These are phyloP conservation scores for Melieria picta DNA, from an alignment of 2,888 invertebrate genomes.

Conservation along the genomic window DNA sequence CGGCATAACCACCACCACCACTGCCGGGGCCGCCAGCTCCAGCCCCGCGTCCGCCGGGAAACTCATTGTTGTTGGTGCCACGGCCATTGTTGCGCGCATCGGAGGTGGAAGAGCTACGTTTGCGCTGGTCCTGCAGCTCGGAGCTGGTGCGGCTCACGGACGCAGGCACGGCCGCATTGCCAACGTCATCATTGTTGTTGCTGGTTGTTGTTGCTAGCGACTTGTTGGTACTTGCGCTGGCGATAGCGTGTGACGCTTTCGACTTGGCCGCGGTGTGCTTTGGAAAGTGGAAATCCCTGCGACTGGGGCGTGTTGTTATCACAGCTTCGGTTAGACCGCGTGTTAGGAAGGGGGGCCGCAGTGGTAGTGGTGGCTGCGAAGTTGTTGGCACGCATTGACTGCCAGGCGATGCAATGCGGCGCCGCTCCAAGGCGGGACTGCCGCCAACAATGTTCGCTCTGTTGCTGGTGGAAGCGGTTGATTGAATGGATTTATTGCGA, in stretches of 20 bases:
- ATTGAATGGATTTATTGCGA: slow-evolving; percentile 11
- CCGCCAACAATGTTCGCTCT: slow-evolving; percentile 30
- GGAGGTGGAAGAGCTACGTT: slow-evolving; percentile 65
- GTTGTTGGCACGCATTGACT: slow-evolving; percentile 25
- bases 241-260: slow-evolving; percentile 36
- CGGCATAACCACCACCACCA: slow-evolving; percentile 43
- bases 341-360: slow-evolving; percentile 53
- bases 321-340: slow-evolving; percentile 64
- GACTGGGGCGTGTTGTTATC: slow-evolving; percentile 63
- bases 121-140: slow-evolving; percentile 61
- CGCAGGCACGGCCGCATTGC: slow-evolving; percentile 12
- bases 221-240: slow-evolving; percentile 13
- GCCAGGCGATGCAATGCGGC: slow-evolving; percentile 37
- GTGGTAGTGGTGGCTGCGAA: slow-evolving; percentile 40
- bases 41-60: slow-evolving; percentile 46
- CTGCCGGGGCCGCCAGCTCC: slow-evolving; percentile 3
- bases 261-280: slow-evolving; percentile 37
- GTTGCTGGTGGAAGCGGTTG: slow-evolving; percentile 12
- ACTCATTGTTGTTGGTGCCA: slow-evolving; percentile 60
- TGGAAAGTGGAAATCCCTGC: slow-evolving; percentile 59
- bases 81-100: slow-evolving; percentile 60
- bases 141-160: slow-evolving; percentile 48
- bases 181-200: slow-evolving; percentile 58
- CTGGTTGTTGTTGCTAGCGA: slow-evolving; percentile 37
- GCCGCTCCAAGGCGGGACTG: slow-evolving; percentile 46